These are phyloP conservation scores for Catharus bicknelli DNA, from an alignment of 2,113 vertebrate genomes.

Conservation along the genomic window DNA sequence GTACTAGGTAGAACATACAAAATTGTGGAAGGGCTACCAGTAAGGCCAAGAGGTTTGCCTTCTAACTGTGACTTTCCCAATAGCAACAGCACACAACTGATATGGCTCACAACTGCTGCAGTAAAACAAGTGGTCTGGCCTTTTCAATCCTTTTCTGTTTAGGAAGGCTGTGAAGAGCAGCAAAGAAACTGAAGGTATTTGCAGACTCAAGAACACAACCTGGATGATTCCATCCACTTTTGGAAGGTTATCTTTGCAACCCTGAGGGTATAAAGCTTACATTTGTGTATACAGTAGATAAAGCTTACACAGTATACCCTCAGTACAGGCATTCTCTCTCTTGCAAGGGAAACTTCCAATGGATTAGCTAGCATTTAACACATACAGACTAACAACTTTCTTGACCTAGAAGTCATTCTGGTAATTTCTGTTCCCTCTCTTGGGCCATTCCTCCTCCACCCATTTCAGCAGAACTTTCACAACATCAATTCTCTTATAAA, in stretches of 20 bases:
- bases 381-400: not conserved
- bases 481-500: conserved; percentile 93
- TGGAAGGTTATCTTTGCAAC: conserved; percentile 8
- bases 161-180: not conserved
- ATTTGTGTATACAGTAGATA: not conserved
- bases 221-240: not conserved
- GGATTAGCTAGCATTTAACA: not conserved
- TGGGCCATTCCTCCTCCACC: conserved; percentile 95
- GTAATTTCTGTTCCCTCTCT: conserved; percentile 78
- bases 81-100: not conserved
- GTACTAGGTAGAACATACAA: not conserved
- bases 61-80: not conserved
- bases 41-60: not conserved
- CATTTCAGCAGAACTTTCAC: conserved; percentile 89
- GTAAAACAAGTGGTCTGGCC: not conserved
- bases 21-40: not conserved
- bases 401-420: conserved; percentile 69
- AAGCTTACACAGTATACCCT: not conserved
- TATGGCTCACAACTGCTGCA: not conserved
- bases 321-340: not conserved
- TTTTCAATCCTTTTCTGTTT: conserved; percentile 3
- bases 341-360: not conserved
- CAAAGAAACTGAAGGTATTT: not conserved
- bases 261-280: not conserved
- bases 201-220: not conserved